Base-by-base conservation (phyloP, 2,113 vertebrate species). In the Chloroceryle aenea region DNA sequence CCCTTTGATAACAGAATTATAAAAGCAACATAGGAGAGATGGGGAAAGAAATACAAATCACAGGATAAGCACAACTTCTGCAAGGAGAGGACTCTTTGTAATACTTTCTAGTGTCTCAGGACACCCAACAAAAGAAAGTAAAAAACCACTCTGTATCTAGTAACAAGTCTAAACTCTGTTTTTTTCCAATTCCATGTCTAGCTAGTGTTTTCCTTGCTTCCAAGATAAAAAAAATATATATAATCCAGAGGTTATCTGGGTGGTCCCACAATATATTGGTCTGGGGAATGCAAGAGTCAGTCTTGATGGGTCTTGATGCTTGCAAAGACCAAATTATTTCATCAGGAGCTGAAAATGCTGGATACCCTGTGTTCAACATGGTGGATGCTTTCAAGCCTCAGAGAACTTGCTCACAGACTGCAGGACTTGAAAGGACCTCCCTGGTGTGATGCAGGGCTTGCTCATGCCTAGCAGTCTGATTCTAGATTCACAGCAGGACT, bases 361-460 rank as follows among this genome's bases (percentile, higher is more conserved):
- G 4, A 26, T 55, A 59, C 4, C 29, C 12, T 20, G 3, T 14
- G 6, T 43, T 81, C 12, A 30, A 26, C 3, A 15, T 0, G 0
- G 14, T n/a, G 4, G 14, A 34, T 34, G 13, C 10, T 64, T 21
- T 42, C 32, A 74, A 27, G 50, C 32, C 15, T 20, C 43, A 40
- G 36, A 32, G 30, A 52, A 66, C 1, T 80, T 53, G n/a, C 25
- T 55, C 0, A 1, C 0, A 1, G 16, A 47, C 13, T 1, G 1
- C 22, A 42, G n/a, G 29, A 43, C 50, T 30, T 2, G 3, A 80
- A 77, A 26, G 12, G 32, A 78, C 12, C 40, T 78, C 21, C 12
- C 20, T 1, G 0, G 0, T 0, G 1, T 0, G 1, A 13, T 1
- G 0, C 29, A n/a, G 12, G 4, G 2, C 38, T 83, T 1, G 0